phyloP scores from a whole-genome alignment of 2,113 vertebrate species.

The Heteronetta atricapilla region DNA sequence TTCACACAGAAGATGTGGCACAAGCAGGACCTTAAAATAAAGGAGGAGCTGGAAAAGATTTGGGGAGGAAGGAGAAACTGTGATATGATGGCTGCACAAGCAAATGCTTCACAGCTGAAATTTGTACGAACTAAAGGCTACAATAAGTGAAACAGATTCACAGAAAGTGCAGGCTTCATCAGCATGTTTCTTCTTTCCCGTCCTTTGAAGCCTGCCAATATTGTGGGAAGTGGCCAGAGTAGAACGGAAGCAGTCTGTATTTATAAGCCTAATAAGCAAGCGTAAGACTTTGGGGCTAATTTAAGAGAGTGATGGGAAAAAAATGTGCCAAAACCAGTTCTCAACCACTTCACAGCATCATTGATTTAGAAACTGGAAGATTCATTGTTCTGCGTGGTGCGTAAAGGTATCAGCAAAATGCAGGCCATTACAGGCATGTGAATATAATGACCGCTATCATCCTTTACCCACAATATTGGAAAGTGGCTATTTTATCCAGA shows the following conservation, averaged over 20 bases:
- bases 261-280: constrained; percentile 11
- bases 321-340: background rate
- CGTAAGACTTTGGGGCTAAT: background rate
- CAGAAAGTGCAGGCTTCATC: constrained; percentile 8
- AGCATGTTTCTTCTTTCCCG: background rate
- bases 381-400: constrained; percentile 9
- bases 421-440: background rate
- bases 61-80: constrained; percentile 27
- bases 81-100: background rate
- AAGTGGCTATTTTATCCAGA: constrained; percentile 23
- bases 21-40: constrained; percentile 14
- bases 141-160: background rate
- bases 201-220: constrained; percentile 20
- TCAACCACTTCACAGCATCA: background rate
- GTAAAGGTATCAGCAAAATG: constrained; percentile 37
- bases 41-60: background rate
- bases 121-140: background rate
- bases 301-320: background rate
- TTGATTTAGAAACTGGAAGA: background rate
- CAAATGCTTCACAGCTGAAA: constrained; percentile 5
- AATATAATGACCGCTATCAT: constrained; percentile 7
- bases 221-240: background rate
- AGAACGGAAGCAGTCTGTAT: constrained; percentile 8
- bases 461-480: background rate
- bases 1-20: background rate